These are phyloP conservation scores for Triplophysa dalaica DNA, from an alignment of 2,113 vertebrate species.

Conservation along the genomic window DNA sequence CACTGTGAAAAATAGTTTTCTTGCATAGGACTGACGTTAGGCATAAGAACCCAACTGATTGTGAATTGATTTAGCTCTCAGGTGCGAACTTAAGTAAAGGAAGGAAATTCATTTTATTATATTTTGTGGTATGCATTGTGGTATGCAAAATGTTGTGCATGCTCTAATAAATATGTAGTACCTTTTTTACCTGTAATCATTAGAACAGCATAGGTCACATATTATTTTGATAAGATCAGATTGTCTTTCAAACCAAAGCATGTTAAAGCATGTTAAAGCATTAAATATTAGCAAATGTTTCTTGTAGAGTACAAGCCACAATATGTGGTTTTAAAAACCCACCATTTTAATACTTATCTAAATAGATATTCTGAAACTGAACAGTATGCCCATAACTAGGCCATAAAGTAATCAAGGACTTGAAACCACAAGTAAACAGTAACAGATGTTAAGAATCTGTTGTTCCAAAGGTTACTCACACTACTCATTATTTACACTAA, in stretches of 20 bases:
- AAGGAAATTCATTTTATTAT: no score
- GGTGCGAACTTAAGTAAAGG: not conserved
- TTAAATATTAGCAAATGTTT: not conserved
- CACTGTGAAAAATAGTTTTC: not conserved
- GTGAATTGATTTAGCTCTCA: not conserved
- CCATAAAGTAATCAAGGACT: constrained; percentile 8
- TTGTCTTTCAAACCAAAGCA: not conserved
- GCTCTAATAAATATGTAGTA: not conserved
- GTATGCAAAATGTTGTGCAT: not conserved
- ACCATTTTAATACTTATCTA: not conserved
- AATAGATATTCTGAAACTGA: constrained; percentile 22
- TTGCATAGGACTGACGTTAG: not conserved
- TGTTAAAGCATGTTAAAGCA: not conserved
- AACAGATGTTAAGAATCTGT: constrained; percentile 19
- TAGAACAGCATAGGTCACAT: not conserved
- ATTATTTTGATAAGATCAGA: constrained; percentile 6
- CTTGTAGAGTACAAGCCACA: not conserved
- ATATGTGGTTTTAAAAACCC: not conserved
- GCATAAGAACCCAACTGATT: not conserved
- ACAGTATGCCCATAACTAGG: not conserved
- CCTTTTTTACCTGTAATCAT: not conserved
- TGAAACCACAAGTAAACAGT: constrained; percentile 20
- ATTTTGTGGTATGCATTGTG: not conserved
- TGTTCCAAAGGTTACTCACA: constrained; percentile 24
- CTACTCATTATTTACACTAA: not conserved